Percentiles rank a stretch among this genome's conserved stretches.
Conservation (phyloP, 53 echinoderm and acorn worm genomes). For the Luidia sarsii region DNA sequence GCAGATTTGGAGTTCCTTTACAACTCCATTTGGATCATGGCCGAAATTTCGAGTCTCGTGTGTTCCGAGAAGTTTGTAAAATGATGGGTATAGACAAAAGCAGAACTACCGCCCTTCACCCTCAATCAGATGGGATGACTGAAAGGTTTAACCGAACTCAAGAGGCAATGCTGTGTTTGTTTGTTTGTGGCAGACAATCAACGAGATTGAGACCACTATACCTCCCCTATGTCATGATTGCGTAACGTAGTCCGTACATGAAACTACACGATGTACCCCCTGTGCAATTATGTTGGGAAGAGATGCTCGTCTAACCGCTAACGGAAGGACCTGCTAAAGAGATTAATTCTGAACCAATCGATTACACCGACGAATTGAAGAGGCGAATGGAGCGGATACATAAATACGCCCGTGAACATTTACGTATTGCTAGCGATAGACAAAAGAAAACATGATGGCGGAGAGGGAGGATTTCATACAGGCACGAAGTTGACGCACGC, state of each 20-base stretch:
- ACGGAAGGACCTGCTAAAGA: not conserved
- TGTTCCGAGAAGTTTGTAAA: conserved; percentile 32
- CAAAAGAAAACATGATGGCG: too few relatives aligned
- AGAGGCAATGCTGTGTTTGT: conserved; percentile 35
- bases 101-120: conserved; percentile 50
- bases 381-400: too few relatives aligned
- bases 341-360: not conserved
- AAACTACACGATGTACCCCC: conserved; percentile 18
- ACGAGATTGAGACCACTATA: conserved; percentile 1
- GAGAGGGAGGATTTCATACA: too few relatives aligned
- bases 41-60: conserved; percentile 11
- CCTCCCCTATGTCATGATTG: conserved; percentile 42
- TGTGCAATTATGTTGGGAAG: conserved; percentile 34
- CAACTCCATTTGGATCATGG: conserved; percentile 36
- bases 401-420: too few relatives aligned
- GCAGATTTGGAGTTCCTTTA: conserved; percentile 41
- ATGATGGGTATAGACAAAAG: conserved; percentile 32
- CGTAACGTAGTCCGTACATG: conserved; percentile 11
- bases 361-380: too few relatives aligned
- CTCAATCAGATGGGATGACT: conserved; percentile 55
- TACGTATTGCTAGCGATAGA: too few relatives aligned
- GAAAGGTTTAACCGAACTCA: conserved; percentile 37
- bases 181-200: conserved; percentile 23
- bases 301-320: not conserved
- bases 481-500: too few relatives aligned